These are phyloP conservation scores for Leptinotarsa peninsularis DNA, from an alignment of 2,888 invertebrate species.

Conservation along the genomic window DNA sequence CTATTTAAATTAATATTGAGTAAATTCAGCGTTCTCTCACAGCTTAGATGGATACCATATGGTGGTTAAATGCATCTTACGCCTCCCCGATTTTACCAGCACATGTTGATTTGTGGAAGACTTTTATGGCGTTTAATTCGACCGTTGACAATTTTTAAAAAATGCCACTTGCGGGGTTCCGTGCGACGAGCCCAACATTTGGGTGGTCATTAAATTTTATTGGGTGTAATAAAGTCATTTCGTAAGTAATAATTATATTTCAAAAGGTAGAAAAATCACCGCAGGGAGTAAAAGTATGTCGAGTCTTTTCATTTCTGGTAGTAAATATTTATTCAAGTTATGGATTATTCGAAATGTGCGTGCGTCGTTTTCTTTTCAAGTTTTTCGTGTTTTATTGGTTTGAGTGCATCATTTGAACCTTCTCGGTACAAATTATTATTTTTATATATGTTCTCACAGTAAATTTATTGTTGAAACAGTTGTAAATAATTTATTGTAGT, in stretches of 20 bases:
- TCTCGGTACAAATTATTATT: background rate
- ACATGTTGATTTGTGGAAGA: slow-evolving; percentile 17
- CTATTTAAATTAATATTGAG: background rate
- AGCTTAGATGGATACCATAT: slow-evolving; percentile 10
- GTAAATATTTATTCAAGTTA: slow-evolving; percentile 5
- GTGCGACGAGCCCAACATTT: slow-evolving; percentile 17
- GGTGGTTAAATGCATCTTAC: background rate
- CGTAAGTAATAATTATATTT: slow-evolving; percentile 8
- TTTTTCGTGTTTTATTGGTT: slow-evolving; percentile 1
- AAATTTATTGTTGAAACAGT: background rate
- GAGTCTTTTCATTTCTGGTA: background rate
- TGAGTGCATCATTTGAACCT: background rate
- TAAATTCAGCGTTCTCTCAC: background rate
- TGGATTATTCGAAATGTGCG: slow-evolving; percentile 1
- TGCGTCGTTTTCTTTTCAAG: background rate
- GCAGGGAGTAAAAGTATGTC: background rate
- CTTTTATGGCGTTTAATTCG: background rate
- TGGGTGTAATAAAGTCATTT: slow-evolving; percentile 17
- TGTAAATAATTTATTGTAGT: background rate
- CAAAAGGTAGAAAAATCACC: background rate
- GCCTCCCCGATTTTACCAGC: slow-evolving; percentile 3
- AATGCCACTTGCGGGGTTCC: background rate
- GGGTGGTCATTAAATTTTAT: slow-evolving; percentile 28
- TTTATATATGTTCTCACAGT: background rate
- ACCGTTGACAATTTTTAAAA: background rate